These are phyloP conservation scores for Macroramphosus scolopax DNA, from an alignment of 2,797 vertebrate genomes.

Conservation along the genomic window DNA sequence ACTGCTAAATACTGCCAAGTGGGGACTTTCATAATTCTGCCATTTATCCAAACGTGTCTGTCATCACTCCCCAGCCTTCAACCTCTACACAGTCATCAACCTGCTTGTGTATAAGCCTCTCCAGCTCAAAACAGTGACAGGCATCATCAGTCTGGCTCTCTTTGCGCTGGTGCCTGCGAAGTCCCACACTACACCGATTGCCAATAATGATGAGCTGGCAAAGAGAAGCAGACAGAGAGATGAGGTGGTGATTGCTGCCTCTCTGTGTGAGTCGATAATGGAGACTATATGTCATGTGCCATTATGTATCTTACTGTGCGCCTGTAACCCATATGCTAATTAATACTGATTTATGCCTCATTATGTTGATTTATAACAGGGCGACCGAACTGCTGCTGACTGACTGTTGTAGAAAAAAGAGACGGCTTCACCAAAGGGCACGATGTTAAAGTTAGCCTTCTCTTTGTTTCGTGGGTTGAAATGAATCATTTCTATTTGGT, in stretches of 20 bases:
- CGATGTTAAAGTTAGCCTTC: conserved; percentile 10
- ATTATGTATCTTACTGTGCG: conserved; percentile 55
- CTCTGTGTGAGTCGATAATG: conserved; percentile 50
- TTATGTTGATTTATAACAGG: conserved; percentile 70
- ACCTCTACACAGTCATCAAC: conserved; percentile 15
- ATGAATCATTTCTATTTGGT: neutral
- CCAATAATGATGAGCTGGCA: conserved; percentile 56
- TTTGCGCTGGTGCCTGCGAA: conserved; percentile 29
- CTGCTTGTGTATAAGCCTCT: conserved; percentile 23
- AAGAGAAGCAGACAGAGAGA: conserved; percentile 37
- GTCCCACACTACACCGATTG: conserved; percentile 44
- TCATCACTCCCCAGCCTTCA: conserved; percentile 22
- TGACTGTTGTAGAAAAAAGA: conserved; percentile 30
- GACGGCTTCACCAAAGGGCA: conserved; percentile 29
- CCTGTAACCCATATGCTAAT: conserved; percentile 64
- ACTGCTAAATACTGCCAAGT: conserved; percentile 10
- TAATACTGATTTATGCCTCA: conserved; percentile 72
- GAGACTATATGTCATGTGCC: conserved; percentile 60
- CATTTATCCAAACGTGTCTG: conserved; percentile 22
- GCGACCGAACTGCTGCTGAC: conserved; percentile 48
- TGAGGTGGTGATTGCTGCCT: conserved; percentile 48
- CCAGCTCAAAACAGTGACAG: conserved; percentile 16
- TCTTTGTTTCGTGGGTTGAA: neutral
- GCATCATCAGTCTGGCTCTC: conserved; percentile 28
- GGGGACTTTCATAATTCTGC: conserved; percentile 13